Conservation (phyloP, 2,113 vertebrate species). For the Petrocephalus zakoni region DNA sequence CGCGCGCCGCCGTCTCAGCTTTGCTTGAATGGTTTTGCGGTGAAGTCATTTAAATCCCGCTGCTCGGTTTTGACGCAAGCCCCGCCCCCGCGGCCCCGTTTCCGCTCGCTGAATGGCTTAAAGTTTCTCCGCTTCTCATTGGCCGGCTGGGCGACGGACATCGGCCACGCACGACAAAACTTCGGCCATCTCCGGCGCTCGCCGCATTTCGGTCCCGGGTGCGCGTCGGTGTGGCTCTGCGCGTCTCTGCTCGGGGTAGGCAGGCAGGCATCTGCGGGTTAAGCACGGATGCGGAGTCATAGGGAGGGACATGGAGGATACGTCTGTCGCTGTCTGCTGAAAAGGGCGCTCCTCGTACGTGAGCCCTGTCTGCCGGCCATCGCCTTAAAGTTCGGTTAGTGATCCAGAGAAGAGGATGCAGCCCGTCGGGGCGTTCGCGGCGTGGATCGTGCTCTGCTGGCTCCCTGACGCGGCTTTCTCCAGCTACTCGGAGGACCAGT, state of each 20-base stretch:
- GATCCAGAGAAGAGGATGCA: slow-evolving; percentile 40
- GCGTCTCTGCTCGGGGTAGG: background rate
- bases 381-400: slow-evolving; percentile 18
- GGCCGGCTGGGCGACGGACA: slow-evolving; percentile 54
- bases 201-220: background rate
- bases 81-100: slow-evolving; percentile 33
- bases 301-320: slow-evolving; percentile 41
- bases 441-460: slow-evolving; percentile 57
- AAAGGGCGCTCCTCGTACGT: background rate
- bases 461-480: slow-evolving; percentile 45
- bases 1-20: no score
- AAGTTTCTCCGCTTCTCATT: slow-evolving; percentile 53
- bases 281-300: slow-evolving; percentile 14
- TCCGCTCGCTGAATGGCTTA: slow-evolving; percentile 54
- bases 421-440: slow-evolving; percentile 45
- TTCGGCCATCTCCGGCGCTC: slow-evolving; percentile 24
- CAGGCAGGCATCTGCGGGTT: background rate
- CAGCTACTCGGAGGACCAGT: slow-evolving; percentile 68
- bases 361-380: background rate
- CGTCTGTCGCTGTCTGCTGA: background rate
- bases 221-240: no score
- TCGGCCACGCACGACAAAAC: slow-evolving; percentile 43
- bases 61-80: slow-evolving; percentile 17
- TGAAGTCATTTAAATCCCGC: slow-evolving; percentile 30
- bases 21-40: slow-evolving; percentile 1